Evolutionary conservation across 2,888 invertebrate genomes (phyloP).

Genomic region (Hypolimnas misippus): DNA sequence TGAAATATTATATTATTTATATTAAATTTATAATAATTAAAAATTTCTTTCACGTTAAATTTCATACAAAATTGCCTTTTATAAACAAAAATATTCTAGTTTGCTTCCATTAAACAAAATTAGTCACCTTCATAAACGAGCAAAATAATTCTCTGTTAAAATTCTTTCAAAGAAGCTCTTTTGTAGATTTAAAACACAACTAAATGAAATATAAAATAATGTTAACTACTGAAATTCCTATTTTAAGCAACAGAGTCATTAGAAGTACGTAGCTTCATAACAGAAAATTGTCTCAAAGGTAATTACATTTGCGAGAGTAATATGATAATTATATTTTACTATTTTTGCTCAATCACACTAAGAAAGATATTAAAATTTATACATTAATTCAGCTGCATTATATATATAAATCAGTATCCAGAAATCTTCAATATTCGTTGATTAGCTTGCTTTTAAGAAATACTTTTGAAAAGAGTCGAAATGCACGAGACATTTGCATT

Average conservation of each 20-base stretch:
- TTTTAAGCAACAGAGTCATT: not conserved
- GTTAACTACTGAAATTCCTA: not conserved
- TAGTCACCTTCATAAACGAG: not conserved
- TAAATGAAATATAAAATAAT: conserved; percentile 11
- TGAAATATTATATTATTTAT: not conserved
- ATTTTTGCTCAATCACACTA: not conserved
- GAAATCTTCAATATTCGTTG: conserved; percentile 64
- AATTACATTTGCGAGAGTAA: not conserved
- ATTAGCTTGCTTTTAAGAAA: conserved; percentile 68
- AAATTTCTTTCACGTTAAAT: too few species aligned
- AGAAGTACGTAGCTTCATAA: not conserved
- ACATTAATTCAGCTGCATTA: not conserved
- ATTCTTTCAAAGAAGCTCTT: conserved; percentile 7
- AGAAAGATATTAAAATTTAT: not conserved
- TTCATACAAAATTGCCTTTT: not conserved
- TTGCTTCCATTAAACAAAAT: not conserved
- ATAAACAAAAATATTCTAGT: not conserved
- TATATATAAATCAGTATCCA: too few species aligned
- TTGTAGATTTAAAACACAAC: conserved; percentile 14
- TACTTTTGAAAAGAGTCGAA: conserved; percentile 72
- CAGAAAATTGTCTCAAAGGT: not conserved
- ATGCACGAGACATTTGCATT: conserved; percentile 76
- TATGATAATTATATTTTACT: not conserved
- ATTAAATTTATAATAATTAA: not conserved
- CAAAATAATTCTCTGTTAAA: conserved; percentile 19